These are phyloP conservation scores for Byasa hedistus DNA, from an alignment of 2,888 invertebrate genomes.

Conservation along the genomic window DNA sequence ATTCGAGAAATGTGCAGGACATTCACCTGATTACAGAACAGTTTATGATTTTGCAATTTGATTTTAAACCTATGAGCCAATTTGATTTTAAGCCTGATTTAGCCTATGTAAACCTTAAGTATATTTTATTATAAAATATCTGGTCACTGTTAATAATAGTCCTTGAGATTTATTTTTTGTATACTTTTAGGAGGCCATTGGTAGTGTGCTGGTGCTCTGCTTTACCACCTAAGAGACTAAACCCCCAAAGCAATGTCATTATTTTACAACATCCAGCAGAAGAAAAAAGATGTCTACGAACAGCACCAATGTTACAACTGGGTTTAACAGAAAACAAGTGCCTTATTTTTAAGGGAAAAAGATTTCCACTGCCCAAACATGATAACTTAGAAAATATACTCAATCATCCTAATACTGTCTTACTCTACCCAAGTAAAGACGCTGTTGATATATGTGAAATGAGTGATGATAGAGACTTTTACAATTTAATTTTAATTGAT, in stretches of 20 bases:
- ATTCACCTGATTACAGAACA: too few species aligned
- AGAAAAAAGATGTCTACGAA: conserved; percentile 92
- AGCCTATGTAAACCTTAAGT: too few species aligned
- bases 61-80: too few species aligned
- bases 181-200: conserved; percentile 84
- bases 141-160: background rate
- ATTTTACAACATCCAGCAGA: conserved; percentile 96
- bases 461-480: conserved; percentile 67
- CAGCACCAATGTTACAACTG: conserved; percentile 92
- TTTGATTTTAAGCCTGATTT: too few species aligned
- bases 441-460: conserved; percentile 84
- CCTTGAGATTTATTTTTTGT: background rate
- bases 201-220: conserved; percentile 95
- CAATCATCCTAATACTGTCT: conserved; percentile 82
- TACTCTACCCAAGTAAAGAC: conserved; percentile 89
- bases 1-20: too few species aligned
- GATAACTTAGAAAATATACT: conserved; percentile 84
- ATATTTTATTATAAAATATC: too few species aligned
- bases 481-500: conserved; percentile 92
- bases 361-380: conserved; percentile 86
- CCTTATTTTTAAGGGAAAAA: conserved; percentile 89
- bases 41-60: too few species aligned
- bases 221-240: conserved; percentile 85
- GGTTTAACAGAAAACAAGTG: conserved; percentile 88
- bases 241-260: conserved; percentile 85